Evolutionary conservation across 1,140 invertebrate species (phyloP).

Genomic region (Panonychus citri): DNA sequence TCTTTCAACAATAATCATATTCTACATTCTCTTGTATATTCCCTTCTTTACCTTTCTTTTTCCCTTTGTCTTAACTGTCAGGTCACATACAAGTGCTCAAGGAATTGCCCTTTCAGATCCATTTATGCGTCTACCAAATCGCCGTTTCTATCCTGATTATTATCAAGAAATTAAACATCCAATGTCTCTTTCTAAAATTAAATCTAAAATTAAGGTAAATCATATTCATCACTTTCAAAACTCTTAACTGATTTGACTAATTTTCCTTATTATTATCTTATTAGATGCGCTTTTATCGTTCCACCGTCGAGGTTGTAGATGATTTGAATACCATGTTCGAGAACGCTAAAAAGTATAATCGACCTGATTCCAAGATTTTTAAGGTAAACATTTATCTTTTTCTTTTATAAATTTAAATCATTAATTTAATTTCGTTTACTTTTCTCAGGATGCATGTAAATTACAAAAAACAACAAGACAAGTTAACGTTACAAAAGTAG

Average conservation of each 20-base stretch:
- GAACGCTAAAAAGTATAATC: constrained; percentile 85
- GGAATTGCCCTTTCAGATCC: constrained; percentile 57
- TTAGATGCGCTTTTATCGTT: constrained; percentile 52
- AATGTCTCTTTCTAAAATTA: constrained; percentile 75
- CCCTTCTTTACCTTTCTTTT: too few species aligned
- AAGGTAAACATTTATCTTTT: constrained; percentile 33
- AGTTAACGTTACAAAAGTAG: too few species aligned
- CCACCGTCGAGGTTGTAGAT: constrained; percentile 63
- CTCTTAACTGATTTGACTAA: too few species aligned
- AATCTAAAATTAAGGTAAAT: constrained; percentile 55
- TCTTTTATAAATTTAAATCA: neutral
- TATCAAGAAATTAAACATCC: constrained; percentile 91
- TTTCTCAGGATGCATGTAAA: constrained; percentile 3
- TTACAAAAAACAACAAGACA: too few species aligned
- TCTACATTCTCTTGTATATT: too few species aligned
- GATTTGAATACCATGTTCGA: constrained; percentile 97
- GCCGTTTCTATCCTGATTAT: constrained; percentile 69
- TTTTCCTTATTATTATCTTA: constrained; percentile 16
- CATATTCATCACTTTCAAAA: constrained; percentile 2
- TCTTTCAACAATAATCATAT: too few species aligned
- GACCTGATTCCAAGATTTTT: constrained; percentile 61
- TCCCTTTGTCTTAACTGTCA: too few species aligned
- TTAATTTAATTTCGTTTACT: neutral
- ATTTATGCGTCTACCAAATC: constrained; percentile 75
- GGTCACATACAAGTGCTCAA: constrained; percentile 38